Base-by-base conservation (phyloP, 37 sponge, comb jelly and placozoan genomes). In the Diacarnus erythraeanus region DNA sequence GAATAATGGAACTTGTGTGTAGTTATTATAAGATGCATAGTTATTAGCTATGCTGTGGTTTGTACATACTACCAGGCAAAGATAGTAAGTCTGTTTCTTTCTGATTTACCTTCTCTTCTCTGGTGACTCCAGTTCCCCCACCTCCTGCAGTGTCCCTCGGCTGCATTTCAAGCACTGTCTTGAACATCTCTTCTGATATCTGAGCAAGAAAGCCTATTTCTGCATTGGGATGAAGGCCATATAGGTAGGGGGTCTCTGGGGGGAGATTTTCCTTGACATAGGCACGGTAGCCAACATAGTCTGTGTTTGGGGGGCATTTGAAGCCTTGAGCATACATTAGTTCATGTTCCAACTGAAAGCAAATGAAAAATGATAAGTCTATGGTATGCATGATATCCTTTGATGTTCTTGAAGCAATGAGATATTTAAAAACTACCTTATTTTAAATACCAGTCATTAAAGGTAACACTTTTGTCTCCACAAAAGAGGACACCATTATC, bases 151-250 rank as follows among this genome's bases (percentile, higher is more conserved):
- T 66, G 60, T 98, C 98, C 35, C 94, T 73, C 5, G 98, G 98
- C 87, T 98, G 98, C 98, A 98, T 98, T 77, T 95, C 98, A 58
- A 98, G 94, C 30, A 98, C 98, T 33, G 98, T 98, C 44, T 90
- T 76, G 84, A 98, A 98, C 60, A 98, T 83, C 64, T 88, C 84
- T 78, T 98, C 94, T 0, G 96, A 93, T 17, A 94, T 90, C 26
- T 94, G 88, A 3, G 98, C 93, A 80, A 98, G 84, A 87, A 98
- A 98, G 9, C 96, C 98, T 23, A 98, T 98, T 81, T 98, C 98
- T 68, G 98, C 98, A 64, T 98, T 98, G 75, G 98, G 96, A 60
- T 98, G 98, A 12, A 98, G 90, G 29, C 98, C 98, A 54, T 98
- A 98, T 63, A 98, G 94, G 59, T 88, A 86, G 60, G 98, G 98